Conservation (phyloP, 2,113 vertebrate species). For the Microcebus ravelobensis region DNA sequence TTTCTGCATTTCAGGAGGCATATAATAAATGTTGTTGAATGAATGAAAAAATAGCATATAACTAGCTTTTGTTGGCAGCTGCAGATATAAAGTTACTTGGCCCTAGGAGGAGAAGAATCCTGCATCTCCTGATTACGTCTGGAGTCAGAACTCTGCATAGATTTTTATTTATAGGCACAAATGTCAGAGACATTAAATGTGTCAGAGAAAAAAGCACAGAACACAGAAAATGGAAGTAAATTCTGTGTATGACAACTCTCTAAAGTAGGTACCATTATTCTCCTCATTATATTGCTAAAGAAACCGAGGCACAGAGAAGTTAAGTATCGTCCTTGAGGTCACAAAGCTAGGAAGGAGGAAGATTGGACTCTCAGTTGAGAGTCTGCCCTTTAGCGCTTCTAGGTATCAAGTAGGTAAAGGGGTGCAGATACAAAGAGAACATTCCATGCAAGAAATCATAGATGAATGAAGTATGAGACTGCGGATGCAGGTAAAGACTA, state of each 20-base stretch:
- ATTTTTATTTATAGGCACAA: background rate
- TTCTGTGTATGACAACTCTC: background rate
- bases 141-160: background rate
- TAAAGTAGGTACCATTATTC: background rate
- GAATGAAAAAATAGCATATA: background rate
- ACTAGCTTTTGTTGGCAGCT: background rate
- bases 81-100: background rate
- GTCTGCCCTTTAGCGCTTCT: background rate
- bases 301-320: background rate
- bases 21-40: background rate
- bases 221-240: no score
- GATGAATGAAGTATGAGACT: background rate
- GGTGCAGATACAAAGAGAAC: rapidly evolving
- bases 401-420: background rate
- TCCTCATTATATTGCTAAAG: background rate
- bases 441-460: background rate
- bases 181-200: background rate
- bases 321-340: background rate
- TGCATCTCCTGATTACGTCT: background rate
- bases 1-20: background rate
- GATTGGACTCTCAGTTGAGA: background rate
- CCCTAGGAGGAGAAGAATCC: background rate
- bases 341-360: background rate
- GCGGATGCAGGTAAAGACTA: background rate
- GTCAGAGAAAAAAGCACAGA: background rate